A percentile compares a stretch with the other conserved stretches of the same genome.
Conservation (phyloP, 2,888 invertebrate genomes). For the Sminthurides aquaticus region DNA sequence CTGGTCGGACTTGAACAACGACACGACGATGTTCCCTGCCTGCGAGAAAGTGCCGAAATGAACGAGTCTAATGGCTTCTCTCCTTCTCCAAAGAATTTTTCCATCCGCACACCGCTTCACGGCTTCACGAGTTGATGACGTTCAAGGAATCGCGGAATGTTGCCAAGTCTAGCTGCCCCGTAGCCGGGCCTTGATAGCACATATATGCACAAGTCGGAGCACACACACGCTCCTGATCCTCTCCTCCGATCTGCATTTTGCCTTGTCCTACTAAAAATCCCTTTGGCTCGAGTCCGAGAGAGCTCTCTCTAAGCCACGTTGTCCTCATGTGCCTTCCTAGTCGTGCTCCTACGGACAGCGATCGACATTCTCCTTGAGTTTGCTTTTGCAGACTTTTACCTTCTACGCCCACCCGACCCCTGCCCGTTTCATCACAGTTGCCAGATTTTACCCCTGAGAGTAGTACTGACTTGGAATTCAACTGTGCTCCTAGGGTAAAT, state of each 20-base stretch:
- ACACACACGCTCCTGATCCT: too few species aligned
- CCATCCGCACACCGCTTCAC: conserved; percentile 4
- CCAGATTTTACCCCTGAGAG: too few species aligned
- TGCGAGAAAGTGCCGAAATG: conserved; percentile 35
- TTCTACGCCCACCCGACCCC: background rate
- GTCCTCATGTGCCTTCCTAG: background rate
- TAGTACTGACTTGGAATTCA: too few species aligned
- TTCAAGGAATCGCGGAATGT: background rate
- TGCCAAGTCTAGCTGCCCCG: conserved; percentile 2
- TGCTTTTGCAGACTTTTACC: background rate
- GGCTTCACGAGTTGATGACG: conserved; percentile 9
- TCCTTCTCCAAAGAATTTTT: conserved; percentile 26
- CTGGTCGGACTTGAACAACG: background rate
- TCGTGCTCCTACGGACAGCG: background rate
- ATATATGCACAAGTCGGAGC: too few species aligned
- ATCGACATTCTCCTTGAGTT: background rate
- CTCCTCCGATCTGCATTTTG: conserved; percentile 2
- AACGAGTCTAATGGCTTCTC: conserved; percentile 34
- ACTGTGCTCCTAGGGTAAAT: too few species aligned
- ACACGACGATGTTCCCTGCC: conserved; percentile 29
- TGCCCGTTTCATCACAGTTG: background rate
- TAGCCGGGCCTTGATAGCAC: too few species aligned
- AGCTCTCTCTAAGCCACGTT: background rate
- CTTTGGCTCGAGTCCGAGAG: background rate
- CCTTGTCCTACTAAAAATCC: conserved; percentile 4